Percentiles rank a stretch among this genome's conserved stretches.
Evolutionary conservation across 2,888 invertebrate species (phyloP).

Genomic region (Platerodrilus igneus): DNA sequence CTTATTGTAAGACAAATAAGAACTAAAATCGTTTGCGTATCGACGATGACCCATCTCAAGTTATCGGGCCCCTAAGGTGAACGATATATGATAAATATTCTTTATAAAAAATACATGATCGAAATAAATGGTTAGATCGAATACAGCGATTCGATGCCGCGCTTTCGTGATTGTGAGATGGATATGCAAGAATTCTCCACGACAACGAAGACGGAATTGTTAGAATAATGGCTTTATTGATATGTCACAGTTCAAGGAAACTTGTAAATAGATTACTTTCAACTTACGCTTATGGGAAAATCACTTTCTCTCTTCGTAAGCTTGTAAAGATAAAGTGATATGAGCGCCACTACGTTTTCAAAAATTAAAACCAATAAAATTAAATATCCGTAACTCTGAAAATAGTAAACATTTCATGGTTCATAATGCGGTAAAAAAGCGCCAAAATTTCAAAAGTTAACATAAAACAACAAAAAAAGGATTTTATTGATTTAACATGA

Average conservation of each 20-base stretch:
- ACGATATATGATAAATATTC: constrained; percentile 42
- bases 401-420: no score
- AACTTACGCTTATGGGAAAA: no score
- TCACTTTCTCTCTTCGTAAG: no score
- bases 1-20: constrained; percentile 23
- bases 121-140: constrained; percentile 42
- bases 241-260: constrained; percentile 36
- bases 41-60: constrained; percentile 25
- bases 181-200: constrained; percentile 19
- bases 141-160: constrained; percentile 32
- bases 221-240: constrained; percentile 38
- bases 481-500: no score
- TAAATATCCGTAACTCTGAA: no score
- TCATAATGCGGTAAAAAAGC: no score
- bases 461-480: no score
- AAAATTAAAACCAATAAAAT: no score
- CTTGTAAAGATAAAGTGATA: no score
- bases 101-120: constrained; percentile 41
- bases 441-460: no score
- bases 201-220: constrained; percentile 27
- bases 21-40: constrained; percentile 26
- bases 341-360: no score
- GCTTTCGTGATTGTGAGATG: constrained; percentile 34
- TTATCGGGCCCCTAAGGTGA: constrained; percentile 30
- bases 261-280: no score